Evolutionary conservation across 1,140 invertebrate genomes (phyloP), one percentile per base, ranked within the genome.

Genomic region (Chlorops oryzae): DNA sequence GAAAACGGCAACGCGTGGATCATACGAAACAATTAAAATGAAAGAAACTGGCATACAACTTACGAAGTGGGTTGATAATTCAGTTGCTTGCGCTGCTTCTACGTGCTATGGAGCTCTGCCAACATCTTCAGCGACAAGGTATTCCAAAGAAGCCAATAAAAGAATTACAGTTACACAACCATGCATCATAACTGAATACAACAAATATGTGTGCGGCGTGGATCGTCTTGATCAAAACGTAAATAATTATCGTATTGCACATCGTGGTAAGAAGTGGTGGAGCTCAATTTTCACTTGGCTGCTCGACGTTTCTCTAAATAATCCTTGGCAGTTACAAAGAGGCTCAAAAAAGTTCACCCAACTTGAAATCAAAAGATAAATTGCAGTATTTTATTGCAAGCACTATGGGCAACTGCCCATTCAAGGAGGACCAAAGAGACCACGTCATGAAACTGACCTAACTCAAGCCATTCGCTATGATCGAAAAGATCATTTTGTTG

Each of bases 231-330:
- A 64, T 39, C 49, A 59, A 38, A 54, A 54, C 21, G 38, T 65
- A 5, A 51, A 52, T 21, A 34, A 56, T 9, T 59, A 68, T 37
- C 49, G 56, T 50, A 62, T 59, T 22, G 56, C 50, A 24, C 50
- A 63, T 38, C 45, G 53, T 38, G 55, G 57, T 15, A 59, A 63
- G 50, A 67, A 67, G 46, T 64, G 57, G 58, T 63, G 54, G 55
- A 61, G 52, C 56, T 54, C 53, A 22, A 47, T 64, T n/a, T 69
- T 69, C 50, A 54, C 55, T 13, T 61, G 60, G 50, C 54, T 68
- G 45, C 39, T 70, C 22, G 62, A 64, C 41, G 57, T 54, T 56
- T 35, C 49, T 42, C 34, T 58, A 20, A 23, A 63, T 34, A 66
- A 66, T 60, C 50, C 54, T 9, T 60, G 55, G 54, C 28, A 50